Conservation (phyloP, 2,797 vertebrate genomes). For the Molothrus ater region DNA sequence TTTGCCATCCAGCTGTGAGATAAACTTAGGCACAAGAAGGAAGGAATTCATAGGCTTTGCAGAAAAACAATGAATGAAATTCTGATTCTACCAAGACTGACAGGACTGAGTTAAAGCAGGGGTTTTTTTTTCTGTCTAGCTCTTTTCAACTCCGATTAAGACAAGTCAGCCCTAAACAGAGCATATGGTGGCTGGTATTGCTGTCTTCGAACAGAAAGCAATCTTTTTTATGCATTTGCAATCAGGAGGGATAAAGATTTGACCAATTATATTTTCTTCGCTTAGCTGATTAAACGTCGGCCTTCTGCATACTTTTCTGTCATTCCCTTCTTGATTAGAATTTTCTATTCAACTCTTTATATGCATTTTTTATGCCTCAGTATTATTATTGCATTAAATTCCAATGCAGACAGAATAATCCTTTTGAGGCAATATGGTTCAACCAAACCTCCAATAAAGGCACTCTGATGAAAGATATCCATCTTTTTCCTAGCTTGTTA, state of each 20-base stretch:
- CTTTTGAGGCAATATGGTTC: background rate
- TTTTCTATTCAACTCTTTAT: background rate
- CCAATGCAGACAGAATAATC: slow-evolving; percentile 1
- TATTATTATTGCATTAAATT: slow-evolving; percentile 31
- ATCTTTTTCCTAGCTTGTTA: background rate
- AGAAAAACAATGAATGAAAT: background rate
- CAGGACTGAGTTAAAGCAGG: background rate
- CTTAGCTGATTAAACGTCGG: background rate
- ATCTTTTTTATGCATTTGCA: background rate
- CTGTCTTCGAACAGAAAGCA: background rate
- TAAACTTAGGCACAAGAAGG: background rate
- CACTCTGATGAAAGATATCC: background rate
- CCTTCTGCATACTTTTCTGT: background rate
- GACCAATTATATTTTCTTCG: background rate
- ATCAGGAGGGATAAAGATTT: background rate
- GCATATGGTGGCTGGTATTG: background rate
- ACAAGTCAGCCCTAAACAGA: background rate
- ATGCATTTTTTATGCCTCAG: background rate
- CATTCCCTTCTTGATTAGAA: background rate
- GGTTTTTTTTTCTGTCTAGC: background rate
- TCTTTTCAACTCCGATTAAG: background rate
- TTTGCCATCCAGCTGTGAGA: background rate
- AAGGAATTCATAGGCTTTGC: background rate
- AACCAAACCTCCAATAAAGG: background rate
- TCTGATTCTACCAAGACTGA: background rate